Conservation (phyloP, 2,888 invertebrate genomes). For the Synanthedon myopaeformis region DNA sequence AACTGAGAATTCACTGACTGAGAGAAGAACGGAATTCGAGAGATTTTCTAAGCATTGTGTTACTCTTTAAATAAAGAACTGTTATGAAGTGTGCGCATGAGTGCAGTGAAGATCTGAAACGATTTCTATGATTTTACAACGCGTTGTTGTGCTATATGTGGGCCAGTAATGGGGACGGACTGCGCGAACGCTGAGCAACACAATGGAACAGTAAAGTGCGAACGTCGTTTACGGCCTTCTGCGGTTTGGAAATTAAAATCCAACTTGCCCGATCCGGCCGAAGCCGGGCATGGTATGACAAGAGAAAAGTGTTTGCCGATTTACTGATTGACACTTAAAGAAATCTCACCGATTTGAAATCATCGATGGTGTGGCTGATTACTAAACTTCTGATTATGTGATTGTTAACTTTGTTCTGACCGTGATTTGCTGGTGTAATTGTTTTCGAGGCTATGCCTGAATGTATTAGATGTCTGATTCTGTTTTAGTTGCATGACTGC, state of each 20-base stretch:
- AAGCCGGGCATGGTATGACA: constrained; percentile 20
- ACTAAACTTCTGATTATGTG: too few species aligned
- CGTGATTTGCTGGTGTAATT: too few species aligned
- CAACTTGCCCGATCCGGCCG: constrained; percentile 40
- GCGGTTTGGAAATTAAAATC: constrained; percentile 71
- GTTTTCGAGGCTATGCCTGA: too few species aligned
- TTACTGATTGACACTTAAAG: constrained; percentile 3
- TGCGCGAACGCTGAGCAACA: constrained; percentile 25
- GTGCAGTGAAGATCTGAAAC: background rate
- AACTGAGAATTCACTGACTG: too few species aligned
- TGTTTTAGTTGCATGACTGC: too few species aligned
- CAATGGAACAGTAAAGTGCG: constrained; percentile 65
- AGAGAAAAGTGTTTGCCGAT: constrained; percentile 6
- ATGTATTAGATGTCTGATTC: too few species aligned
- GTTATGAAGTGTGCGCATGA: background rate
- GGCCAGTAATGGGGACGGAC: constrained; percentile 31
- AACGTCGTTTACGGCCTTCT: constrained; percentile 56
- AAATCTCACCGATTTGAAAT: too few species aligned
- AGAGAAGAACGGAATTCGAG: too few species aligned
- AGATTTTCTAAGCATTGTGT: too few species aligned
- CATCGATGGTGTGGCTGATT: too few species aligned
- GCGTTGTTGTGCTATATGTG: constrained; percentile 17
- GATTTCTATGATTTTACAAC: constrained; percentile 2
- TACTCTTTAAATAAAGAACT: too few species aligned
- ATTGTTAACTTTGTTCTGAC: too few species aligned